Base-by-base conservation (phyloP, 1,140 invertebrate genomes). In the Drosophila nigromelanica region DNA sequence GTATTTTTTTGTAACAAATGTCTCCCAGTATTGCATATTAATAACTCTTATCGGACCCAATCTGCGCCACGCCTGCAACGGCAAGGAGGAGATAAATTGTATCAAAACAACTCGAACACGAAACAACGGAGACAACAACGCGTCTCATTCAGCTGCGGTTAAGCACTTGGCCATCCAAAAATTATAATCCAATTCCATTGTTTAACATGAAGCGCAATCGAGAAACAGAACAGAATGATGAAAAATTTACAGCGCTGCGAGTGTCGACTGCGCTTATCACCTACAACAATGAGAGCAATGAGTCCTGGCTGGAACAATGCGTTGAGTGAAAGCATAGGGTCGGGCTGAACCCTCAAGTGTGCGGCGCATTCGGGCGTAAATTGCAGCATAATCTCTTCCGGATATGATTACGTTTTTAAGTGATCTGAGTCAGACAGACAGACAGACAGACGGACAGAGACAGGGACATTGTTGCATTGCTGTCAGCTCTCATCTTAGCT, bases 111-210 rank as follows among this genome's bases (percentile, higher is more conserved):
- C 82, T 78, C 70, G 39, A 86, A 61, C 81, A 86, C 81, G 78
- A 64, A 76, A 60, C 52, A 47, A 58, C 35, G 43, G 40, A 8
- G 27, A 58, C 10, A 66, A 64, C 50, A 59, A 61, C 43, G 45
- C 48, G 73, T 56, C 64, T 45, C 48, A 60, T 66, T 64, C 27
- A 66, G 45, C 27, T 52, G 58, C 54, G 59, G 48, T 85, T 74
- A 63, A 79, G 76, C 64, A 77, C 59, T 64, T 80, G 42, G 64
- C 48, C 55, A 37, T 40, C 11, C 24, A 75, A 78, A 80, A 86
- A 87, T 81, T 68, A 87, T 89, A 89, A 87, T 87, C 83, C 83
- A 87, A 87, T 87, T 87, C 83, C 76, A 87, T 87, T 87, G 83
- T 87, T 74, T 77, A 74, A 62, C 50, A 43, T 50, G 33, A 62